These are phyloP conservation scores for Bimastos eiseni DNA, from an alignment of 2,888 invertebrate species.

Conservation along the genomic window DNA sequence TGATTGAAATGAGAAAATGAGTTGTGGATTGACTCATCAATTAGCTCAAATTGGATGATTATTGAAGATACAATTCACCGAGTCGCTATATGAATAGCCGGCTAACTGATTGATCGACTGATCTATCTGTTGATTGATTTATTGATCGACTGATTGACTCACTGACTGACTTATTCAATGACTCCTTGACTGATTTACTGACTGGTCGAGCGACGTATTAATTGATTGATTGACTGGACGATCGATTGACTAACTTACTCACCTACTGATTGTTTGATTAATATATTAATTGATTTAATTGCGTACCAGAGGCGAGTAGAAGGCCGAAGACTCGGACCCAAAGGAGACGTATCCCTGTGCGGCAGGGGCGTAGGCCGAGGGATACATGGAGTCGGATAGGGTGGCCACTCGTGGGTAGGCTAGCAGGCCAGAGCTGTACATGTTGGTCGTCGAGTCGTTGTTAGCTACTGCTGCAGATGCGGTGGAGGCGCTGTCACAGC, in stretches of 20 bases:
- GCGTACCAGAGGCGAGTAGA: slow-evolving; percentile 85
- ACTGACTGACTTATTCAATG: no score
- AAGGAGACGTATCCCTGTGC: slow-evolving; percentile 59
- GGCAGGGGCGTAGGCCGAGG: slow-evolving; percentile 52
- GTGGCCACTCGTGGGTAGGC: slow-evolving; percentile 77
- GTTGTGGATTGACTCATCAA: no score
- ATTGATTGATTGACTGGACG: no score
- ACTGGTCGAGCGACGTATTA: no score
- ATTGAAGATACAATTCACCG: no score
- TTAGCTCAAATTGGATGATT: no score
- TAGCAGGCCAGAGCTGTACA: slow-evolving; percentile 73
- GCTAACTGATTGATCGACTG: no score
- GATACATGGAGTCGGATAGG: slow-evolving; percentile 64
- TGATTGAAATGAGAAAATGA: no score
- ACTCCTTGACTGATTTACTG: no score
- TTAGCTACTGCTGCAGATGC: slow-evolving; percentile 54
- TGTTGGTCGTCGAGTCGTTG: slow-evolving; percentile 65
- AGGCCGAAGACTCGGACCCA: slow-evolving; percentile 76
- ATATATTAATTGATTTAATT: background rate
- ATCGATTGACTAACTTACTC: background rate
- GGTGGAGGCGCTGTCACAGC: background rate
- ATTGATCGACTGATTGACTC: no score
- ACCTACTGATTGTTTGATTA: background rate
- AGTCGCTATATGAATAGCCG: no score
- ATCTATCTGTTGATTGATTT: no score